A percentile compares a stretch with the other conserved stretches of the same genome.
Evolutionary conservation across 1,140 invertebrate genomes (phyloP).

Genomic region (Drosophila pandora): DNA sequence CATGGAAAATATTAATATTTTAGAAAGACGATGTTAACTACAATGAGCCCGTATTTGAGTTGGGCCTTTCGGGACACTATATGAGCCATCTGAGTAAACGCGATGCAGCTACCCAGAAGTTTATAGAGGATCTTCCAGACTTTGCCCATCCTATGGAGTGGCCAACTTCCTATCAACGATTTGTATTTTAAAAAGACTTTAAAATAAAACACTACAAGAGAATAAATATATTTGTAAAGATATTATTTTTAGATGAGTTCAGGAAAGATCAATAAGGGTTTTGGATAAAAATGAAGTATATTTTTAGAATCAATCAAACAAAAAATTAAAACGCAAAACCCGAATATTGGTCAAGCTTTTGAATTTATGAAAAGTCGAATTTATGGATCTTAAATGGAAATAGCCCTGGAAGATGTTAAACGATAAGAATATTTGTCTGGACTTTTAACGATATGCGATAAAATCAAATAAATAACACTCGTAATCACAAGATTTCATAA

Average conservation of each 20-base stretch:
- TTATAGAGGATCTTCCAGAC: slow-evolving; percentile 55
- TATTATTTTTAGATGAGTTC: too few species aligned
- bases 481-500: not conserved
- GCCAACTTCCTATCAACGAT: slow-evolving; percentile 60
- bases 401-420: not conserved
- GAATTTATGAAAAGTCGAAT: not conserved
- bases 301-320: too few species aligned
- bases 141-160: slow-evolving; percentile 71
- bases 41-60: slow-evolving; percentile 44
- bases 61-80: slow-evolving; percentile 62
- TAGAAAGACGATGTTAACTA: slow-evolving; percentile 83
- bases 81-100: slow-evolving; percentile 51
- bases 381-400: not conserved
- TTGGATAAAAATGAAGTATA: too few species aligned
- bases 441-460: not conserved
- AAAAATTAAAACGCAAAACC: not conserved
- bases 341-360: not conserved
- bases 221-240: not conserved
- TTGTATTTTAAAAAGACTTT: slow-evolving; percentile 16
- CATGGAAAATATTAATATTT: slow-evolving; percentile 57
- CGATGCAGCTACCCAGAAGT: slow-evolving; percentile 36
- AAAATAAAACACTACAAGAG: not conserved
- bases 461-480: not conserved
- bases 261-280: too few species aligned
- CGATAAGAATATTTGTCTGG: too few species aligned